Base-by-base conservation (phyloP, 1,140 invertebrate genomes). In the Telenomus remus region DNA sequence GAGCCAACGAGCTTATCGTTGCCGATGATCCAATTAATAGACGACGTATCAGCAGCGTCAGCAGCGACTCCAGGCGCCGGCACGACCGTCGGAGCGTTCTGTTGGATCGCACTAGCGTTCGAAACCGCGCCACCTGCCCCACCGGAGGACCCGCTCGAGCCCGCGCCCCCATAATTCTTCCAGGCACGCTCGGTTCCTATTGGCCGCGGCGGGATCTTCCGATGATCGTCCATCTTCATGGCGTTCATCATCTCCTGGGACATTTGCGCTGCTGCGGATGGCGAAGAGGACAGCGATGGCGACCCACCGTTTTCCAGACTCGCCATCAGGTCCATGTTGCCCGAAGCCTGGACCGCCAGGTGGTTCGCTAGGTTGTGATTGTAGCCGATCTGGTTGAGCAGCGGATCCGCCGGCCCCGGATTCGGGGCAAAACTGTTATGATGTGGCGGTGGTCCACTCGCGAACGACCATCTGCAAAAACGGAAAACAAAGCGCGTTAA, bases 161-260 rank as follows among this genome's bases (percentile, higher is more conserved):
- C 19, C 6, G 19, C 19, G 19, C 42, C 1, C 48, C 16, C 69
- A 37, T 87, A 87, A 84, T 89, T 90, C 53, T 93, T 94, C 90
- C 92, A 92, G 7, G 92, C 91, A 79, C 93, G 89, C 83, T 94
- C 93, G 0, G 92, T 94, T 76, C 94, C 94, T 79, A 95, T 95
- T 13, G 94, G 93, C 6, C 93, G 90, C 27, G 93, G 93, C 27
- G 92, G 93, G 74, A 91, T 90, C 80, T 94, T 94, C 42, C 93
- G 90, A 76, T 57, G 55, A 4, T 93, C 92, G 79, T 94, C 92
- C 60, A 90, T 80, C 47, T 87, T 87, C 35, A 85, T 86, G 79
- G 85, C 81, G 48, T 63, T 68, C 50, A 75, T 81, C 77, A 84
- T 84, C 53, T 86, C 86, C 50, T 84, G 82, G 9, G 80, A 54